Evolutionary conservation across 2,888 invertebrate species (phyloP).

Genomic region (Netelia inedita): DNA sequence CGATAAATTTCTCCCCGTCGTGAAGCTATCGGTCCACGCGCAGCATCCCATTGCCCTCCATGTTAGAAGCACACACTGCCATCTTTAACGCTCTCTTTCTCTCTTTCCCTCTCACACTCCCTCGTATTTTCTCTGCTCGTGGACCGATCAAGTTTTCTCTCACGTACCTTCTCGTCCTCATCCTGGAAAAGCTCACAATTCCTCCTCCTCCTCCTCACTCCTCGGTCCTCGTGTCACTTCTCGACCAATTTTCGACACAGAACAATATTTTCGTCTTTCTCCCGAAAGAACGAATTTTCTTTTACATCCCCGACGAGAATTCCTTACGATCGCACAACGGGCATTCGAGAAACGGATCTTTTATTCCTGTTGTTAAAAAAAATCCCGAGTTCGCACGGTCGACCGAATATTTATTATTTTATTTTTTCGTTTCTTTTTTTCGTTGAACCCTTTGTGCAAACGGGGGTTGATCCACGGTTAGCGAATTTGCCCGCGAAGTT

Average conservation of each 20-base stretch:
- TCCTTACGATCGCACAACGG: not conserved
- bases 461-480: slow-evolving; percentile 18
- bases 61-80: slow-evolving; percentile 75
- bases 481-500: slow-evolving; percentile 66
- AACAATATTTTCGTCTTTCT: not conserved
- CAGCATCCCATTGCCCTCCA: slow-evolving; percentile 75
- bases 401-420: slow-evolving; percentile 10
- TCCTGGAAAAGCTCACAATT: slow-evolving; percentile 71
- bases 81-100: slow-evolving; percentile 75
- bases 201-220: slow-evolving; percentile 18
- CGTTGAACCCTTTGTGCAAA: slow-evolving; percentile 12
- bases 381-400: not conserved
- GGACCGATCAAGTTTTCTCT: slow-evolving; percentile 24
- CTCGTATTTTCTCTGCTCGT: slow-evolving; percentile 13
- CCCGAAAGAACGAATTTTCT: not conserved
- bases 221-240: slow-evolving; percentile 36
- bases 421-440: slow-evolving; percentile 15
- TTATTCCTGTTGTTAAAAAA: not conserved
- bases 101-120: slow-evolving; percentile 37
- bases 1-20: slow-evolving; percentile 8
- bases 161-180: slow-evolving; percentile 80
- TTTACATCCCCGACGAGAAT: not conserved
- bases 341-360: not conserved
- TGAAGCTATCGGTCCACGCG: slow-evolving; percentile 68
- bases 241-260: slow-evolving; percentile 1